These are phyloP conservation scores for Corythornis cristatus DNA, from an alignment of 2,113 vertebrate genomes.

Conservation along the genomic window DNA sequence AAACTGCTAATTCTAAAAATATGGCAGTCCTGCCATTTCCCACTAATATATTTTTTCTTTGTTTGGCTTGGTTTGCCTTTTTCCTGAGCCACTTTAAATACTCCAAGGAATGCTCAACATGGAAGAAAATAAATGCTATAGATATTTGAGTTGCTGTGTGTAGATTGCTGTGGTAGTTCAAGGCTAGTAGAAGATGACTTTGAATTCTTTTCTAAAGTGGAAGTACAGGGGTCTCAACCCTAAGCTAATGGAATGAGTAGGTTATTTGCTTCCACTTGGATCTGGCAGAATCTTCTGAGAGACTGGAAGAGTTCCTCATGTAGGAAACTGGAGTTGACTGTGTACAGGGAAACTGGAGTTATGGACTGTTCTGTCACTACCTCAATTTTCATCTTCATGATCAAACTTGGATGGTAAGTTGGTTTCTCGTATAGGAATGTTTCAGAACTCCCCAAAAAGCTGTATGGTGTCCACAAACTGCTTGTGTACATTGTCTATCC, in stretches of 20 bases:
- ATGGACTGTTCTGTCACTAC: background rate
- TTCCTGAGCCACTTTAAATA: constrained; percentile 25
- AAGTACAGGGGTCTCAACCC: background rate
- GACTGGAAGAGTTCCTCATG: background rate
- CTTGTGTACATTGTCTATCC: background rate
- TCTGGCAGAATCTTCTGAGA: background rate
- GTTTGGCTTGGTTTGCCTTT: constrained; percentile 41
- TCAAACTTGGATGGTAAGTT: background rate
- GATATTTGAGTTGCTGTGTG: background rate
- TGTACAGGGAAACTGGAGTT: background rate
- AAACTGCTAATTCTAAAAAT: constrained; percentile 67
- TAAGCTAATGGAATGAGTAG: background rate
- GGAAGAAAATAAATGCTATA: background rate
- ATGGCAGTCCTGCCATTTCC: constrained; percentile 51
- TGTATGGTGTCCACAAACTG: background rate
- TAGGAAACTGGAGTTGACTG: background rate
- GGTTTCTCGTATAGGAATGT: background rate
- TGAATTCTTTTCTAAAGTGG: background rate
- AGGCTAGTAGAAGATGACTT: background rate
- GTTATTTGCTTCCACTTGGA: background rate
- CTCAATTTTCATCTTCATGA: background rate
- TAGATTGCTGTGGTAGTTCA: constrained; percentile 30
- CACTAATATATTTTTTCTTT: constrained; percentile 4
- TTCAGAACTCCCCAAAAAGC: background rate
- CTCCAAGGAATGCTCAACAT: constrained; percentile 3